Conservation (phyloP, 2,797 vertebrate genomes). For the Balearica regulorum region DNA sequence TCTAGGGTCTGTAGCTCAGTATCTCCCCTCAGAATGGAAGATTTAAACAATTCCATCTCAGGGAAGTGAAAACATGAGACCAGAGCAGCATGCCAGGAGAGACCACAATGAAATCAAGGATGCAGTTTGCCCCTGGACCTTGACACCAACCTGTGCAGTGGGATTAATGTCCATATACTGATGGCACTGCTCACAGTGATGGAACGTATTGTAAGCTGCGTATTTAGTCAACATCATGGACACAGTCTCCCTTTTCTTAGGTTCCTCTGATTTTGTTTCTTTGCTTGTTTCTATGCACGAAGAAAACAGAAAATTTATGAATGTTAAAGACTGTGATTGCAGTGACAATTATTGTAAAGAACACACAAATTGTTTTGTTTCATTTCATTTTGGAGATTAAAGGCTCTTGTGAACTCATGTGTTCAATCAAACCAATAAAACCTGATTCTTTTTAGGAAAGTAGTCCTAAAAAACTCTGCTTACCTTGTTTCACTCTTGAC, state of each 20-base stretch:
- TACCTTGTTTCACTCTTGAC: slow-evolving; percentile 82
- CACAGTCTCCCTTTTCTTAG: slow-evolving; percentile 81
- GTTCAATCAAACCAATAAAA: neutral
- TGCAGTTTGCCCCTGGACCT: neutral
- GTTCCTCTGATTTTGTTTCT: slow-evolving; percentile 73
- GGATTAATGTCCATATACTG: slow-evolving; percentile 90
- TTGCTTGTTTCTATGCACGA: slow-evolving; percentile 70
- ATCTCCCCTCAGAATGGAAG: neutral
- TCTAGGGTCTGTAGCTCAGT: neutral
- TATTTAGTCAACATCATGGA: slow-evolving; percentile 93
- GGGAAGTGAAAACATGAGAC: neutral
- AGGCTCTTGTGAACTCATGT: neutral
- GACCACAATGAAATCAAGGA: neutral
- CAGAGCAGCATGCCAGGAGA: neutral
- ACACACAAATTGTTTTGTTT: neutral
- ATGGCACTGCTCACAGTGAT: slow-evolving; percentile 97
- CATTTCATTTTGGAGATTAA: neutral
- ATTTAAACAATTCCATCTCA: neutral
- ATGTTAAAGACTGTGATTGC: neutral
- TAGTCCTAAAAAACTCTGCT: neutral
- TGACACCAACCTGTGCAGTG: slow-evolving; percentile 79
- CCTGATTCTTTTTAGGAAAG: neutral
- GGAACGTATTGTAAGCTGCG: slow-evolving; percentile 94
- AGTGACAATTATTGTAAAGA: neutral
- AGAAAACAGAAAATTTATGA: neutral